Evolutionary conservation across 2,888 invertebrate genomes (phyloP).

Genomic region (Campaea margaritaria): DNA sequence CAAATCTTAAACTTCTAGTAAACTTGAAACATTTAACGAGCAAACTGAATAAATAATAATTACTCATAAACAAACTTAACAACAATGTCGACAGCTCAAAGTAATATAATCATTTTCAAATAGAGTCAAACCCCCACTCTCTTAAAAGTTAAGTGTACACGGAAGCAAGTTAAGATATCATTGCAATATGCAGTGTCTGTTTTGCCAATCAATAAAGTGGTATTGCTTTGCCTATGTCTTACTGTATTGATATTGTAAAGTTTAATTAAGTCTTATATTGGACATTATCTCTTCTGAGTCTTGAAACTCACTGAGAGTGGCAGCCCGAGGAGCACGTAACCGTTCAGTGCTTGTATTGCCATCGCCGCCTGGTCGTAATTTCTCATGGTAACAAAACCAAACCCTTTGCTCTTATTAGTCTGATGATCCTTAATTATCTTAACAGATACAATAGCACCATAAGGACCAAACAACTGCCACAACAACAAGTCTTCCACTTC

Average conservation of each 20-base stretch:
- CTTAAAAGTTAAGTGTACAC: conserved; percentile 63
- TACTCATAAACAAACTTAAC: conserved; percentile 85
- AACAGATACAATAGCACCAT: conserved; percentile 85
- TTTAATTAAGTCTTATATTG: conserved; percentile 67
- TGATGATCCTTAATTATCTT: conserved; percentile 84
- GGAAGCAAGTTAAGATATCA: conserved; percentile 62
- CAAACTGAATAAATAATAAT: conserved; percentile 86
- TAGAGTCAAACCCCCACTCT: conserved; percentile 77
- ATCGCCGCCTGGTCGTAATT: conserved; percentile 84
- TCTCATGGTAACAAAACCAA: conserved; percentile 84
- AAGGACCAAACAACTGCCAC: conserved; percentile 84
- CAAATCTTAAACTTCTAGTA: conserved; percentile 83
- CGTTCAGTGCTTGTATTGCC: conserved; percentile 83
- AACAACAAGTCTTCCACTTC: conserved; percentile 82
- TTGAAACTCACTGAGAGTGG: conserved; percentile 84
- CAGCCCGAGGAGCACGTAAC: conserved; percentile 79
- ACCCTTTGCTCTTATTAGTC: conserved; percentile 84
- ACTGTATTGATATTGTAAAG: conserved; percentile 83
- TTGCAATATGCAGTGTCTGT: conserved; percentile 63
- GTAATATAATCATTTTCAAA: conserved; percentile 82
- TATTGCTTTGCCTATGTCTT: conserved; percentile 73
- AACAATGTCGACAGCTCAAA: conserved; percentile 85
- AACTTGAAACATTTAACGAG: conserved; percentile 85
- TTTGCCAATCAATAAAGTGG: conserved; percentile 75
- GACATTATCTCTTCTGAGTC: conserved; percentile 85